These are phyloP conservation scores for Arremon aurantiirostris DNA, from an alignment of 2,797 vertebrate genomes.

Conservation along the genomic window DNA sequence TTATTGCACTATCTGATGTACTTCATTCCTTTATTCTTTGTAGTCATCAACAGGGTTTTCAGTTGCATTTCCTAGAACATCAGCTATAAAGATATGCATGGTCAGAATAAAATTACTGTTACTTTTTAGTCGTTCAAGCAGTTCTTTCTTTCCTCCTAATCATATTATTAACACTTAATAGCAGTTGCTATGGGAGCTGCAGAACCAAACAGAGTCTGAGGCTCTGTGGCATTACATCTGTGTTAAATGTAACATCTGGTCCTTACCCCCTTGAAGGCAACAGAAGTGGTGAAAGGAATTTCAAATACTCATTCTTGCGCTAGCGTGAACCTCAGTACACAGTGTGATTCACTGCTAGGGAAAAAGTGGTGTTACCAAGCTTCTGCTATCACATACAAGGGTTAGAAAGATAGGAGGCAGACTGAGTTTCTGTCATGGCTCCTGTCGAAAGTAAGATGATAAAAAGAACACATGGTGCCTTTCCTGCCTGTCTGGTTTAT, in stretches of 20 bases:
- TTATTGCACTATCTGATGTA: not conserved
- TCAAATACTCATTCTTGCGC: not conserved
- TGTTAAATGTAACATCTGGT: constrained; percentile 50
- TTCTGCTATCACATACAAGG: not conserved
- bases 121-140: not conserved
- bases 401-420: not conserved
- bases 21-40: not conserved
- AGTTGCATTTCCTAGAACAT: not conserved
- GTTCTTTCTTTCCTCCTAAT: constrained; percentile 1
- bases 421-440: not conserved
- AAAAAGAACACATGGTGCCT: not conserved
- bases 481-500: not conserved
- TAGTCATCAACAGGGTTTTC: not conserved
- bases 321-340: not conserved
- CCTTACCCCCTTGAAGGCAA: constrained; percentile 29
- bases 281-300: constrained; percentile 33
- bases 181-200: constrained; percentile 33
- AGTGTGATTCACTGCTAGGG: not conserved
- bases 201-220: constrained; percentile 11
- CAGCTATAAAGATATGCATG: not conserved
- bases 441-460: not conserved
- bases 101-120: not conserved
- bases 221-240: not conserved
- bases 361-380: not conserved
- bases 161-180: constrained; percentile 43